Conservation (phyloP, 2,113 vertebrate genomes). For the Leptobrachium ailaonicum region DNA sequence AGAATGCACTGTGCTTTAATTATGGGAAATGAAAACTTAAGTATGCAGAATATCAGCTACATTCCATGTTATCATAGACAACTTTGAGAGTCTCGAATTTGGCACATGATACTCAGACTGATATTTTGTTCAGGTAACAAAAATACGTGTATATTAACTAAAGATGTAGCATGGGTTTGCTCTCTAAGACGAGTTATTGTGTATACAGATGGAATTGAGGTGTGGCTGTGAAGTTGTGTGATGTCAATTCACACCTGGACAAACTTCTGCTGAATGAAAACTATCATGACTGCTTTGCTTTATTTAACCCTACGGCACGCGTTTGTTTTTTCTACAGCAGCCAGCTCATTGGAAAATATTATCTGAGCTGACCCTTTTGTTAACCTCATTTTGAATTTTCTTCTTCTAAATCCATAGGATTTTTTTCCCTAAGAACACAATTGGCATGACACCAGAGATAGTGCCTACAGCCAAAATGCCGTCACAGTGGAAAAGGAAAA, state of each 20-base stretch:
- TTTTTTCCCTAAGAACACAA: conserved; percentile 25
- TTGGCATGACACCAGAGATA: conserved; percentile 38
- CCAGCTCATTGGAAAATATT: conserved; percentile 41
- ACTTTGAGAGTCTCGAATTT: not conserved
- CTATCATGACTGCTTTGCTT: conserved; percentile 14
- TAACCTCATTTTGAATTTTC: conserved; percentile 37
- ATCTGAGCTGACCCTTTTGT: conserved; percentile 11
- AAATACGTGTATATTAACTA: conserved; percentile 1
- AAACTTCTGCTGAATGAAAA: conserved; percentile 42
- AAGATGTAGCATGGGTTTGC: not conserved
- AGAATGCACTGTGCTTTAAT: no score
- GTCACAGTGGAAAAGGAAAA: conserved; percentile 28
- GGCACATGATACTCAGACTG: conserved; percentile 1
- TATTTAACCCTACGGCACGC: conserved; percentile 3
- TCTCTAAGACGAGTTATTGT: not conserved
- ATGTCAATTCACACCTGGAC: conserved; percentile 49
- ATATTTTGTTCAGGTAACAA: conserved; percentile 33
- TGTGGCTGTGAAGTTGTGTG: conserved; percentile 11
- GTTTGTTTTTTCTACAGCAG: conserved; percentile 11
- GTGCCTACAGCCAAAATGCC: conserved; percentile 16
- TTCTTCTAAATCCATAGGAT: conserved; percentile 30
- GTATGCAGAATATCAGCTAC: no score
- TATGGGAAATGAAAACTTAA: no score
- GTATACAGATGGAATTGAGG: conserved; percentile 30
- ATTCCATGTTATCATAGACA: no score